Base-by-base conservation (phyloP, 1,140 invertebrate species). In the Wiebesia pumilae region DNA sequence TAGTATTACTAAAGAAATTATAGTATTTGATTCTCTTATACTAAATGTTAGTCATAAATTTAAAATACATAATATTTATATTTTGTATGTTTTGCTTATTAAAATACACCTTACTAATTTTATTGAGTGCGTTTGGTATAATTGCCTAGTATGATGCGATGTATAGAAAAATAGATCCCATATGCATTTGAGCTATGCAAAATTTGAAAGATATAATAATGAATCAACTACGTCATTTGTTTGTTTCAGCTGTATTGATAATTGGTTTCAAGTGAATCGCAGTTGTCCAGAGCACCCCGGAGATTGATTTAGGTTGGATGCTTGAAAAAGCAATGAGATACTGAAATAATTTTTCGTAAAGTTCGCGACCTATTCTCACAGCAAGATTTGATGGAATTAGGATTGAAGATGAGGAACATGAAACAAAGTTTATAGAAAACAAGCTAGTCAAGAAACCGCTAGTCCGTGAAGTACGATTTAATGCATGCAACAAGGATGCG, bases 221-320 rank as follows among this genome's bases (percentile, higher is more conserved):
- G 3, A 1, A 69, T 10, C 4, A 71, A 27, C 14, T 62, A 62
- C 1, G 3, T 27, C 6, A 62, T 65, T 33, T 67, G 69, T 81
- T 12, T 67, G n/a, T 91, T 92, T 83, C 94, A 98, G 97, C 93
- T 98, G 98, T 95, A 98, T 98, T 94, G 98, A 99, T 95, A 96
- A 97, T 94, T 99, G 98, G 98, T 99, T 99, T 95, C 97, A 98
- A 95, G 97, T 98, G 90, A 99, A 99, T 95, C 96, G 98, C 93
- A 98, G 97, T 89, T 99, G 98, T 95, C 98, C 98, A 54, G 98
- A 98, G 94, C 98, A 99, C 95, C 98, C 98, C 88, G 96, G 97
- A 89, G 98, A 98, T 95, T 98, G 96, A 96, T 95, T 94, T 92
- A 90, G 88, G 90, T 89, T 92, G 82, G 87, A 84, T 9, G 73